A percentile compares a stretch with the other conserved stretches of the same genome.
These are phyloP conservation scores for Rhinopomastus cyanomelas DNA, from an alignment of 2,113 vertebrate genomes.

Conservation along the genomic window DNA sequence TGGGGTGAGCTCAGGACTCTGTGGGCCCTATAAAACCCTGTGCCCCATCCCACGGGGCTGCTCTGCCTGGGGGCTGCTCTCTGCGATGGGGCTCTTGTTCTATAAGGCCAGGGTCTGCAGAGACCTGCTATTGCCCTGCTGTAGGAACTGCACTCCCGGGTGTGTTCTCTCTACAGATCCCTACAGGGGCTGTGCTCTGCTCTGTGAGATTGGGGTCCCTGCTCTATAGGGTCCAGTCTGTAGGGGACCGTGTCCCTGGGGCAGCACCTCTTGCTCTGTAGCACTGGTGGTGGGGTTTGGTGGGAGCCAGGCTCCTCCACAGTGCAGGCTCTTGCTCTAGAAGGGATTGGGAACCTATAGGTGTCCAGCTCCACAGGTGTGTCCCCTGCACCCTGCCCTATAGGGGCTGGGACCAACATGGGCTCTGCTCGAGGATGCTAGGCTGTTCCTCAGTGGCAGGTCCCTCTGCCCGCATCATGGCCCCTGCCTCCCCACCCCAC, in stretches of 20 bases:
- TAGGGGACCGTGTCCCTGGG: background rate
- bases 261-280: rapidly evolving
- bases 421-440: background rate
- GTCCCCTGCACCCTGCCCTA: background rate
- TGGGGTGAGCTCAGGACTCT: background rate
- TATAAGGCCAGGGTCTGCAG: background rate
- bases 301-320: background rate
- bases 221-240: background rate
- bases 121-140: rapidly evolving
- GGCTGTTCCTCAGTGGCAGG: no score
- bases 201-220: rapidly evolving
- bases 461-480: background rate
- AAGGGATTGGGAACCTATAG: background rate
- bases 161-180: background rate
- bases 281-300: rapidly evolving
- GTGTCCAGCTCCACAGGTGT: background rate
- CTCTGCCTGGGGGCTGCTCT: background rate
- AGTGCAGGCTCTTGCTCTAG: rapidly evolving
- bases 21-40: rapidly evolving
- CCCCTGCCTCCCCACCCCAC: background rate
- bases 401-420: background rate
- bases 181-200: background rate
- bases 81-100: background rate
- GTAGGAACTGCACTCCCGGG: background rate
- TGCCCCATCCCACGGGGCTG: background rate